phyloP scores from a whole-genome alignment of 2,888 invertebrate species.

The Rhagium mordax region DNA sequence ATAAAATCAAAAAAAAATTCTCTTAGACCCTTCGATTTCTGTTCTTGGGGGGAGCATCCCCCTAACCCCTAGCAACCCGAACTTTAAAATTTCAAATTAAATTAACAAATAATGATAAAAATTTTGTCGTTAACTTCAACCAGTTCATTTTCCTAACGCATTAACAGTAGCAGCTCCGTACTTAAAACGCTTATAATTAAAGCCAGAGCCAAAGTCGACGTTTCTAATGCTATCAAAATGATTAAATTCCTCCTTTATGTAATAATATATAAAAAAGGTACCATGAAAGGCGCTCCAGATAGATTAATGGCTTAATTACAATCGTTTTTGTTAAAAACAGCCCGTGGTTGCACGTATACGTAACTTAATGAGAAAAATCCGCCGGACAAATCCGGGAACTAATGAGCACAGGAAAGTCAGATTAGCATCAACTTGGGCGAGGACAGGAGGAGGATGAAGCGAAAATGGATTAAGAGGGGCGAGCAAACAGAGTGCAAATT shows the following conservation, averaged over 20 bases:
- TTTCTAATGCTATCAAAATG: not conserved
- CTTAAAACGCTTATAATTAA: not conserved
- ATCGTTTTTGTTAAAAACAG: slow-evolving; percentile 12
- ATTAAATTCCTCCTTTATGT: not conserved
- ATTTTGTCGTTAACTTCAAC: too few species aligned
- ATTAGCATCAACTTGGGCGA: slow-evolving; percentile 38
- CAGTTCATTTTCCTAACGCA: not conserved
- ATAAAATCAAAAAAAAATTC: too few species aligned
- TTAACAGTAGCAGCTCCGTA: not conserved
- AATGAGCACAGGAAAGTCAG: slow-evolving; percentile 45
- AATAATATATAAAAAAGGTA: not conserved
- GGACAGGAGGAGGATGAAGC: slow-evolving; percentile 16
- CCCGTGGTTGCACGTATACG: slow-evolving; percentile 13
- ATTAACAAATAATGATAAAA: too few species aligned
- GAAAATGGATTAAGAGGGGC: slow-evolving; percentile 35
- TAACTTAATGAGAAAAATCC: slow-evolving; percentile 50
- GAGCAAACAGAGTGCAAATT: slow-evolving; percentile 44
- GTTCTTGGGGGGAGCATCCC: too few species aligned
- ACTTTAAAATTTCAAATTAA: too few species aligned
- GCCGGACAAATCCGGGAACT: slow-evolving; percentile 40
- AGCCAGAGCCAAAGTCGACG: not conserved
- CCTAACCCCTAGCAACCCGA: too few species aligned
- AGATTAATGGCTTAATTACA: slow-evolving; percentile 36
- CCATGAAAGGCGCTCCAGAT: not conserved
- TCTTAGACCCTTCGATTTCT: too few species aligned